Conservation (phyloP, 2,113 vertebrate genomes). For the Hemiprocne comata region DNA sequence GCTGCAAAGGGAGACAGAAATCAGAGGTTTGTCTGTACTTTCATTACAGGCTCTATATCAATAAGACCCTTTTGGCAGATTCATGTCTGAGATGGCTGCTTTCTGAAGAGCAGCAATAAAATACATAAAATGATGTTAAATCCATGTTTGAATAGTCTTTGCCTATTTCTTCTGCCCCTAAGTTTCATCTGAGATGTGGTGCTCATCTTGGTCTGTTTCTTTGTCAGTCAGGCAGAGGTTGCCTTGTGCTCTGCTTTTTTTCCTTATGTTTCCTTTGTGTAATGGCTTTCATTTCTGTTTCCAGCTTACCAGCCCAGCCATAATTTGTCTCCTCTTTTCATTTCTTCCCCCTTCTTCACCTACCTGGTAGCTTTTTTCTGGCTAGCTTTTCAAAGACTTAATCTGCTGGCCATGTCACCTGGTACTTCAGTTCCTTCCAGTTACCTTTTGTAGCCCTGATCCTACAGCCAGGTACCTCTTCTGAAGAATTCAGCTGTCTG, state of each 20-base stretch:
- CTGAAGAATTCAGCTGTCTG: not conserved
- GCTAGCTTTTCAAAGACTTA: not conserved
- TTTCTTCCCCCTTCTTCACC: not conserved
- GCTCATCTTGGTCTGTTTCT: not conserved
- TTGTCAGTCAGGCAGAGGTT: not conserved
- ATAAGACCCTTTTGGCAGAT: not conserved
- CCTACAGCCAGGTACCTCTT: not conserved
- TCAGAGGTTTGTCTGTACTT: not conserved
- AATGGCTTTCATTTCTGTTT: not conserved
- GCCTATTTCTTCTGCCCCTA: not conserved
- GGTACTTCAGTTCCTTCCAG: not conserved
- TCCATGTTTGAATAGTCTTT: not conserved
- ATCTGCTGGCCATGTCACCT: not conserved
- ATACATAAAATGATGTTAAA: not conserved
- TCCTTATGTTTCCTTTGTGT: not conserved
- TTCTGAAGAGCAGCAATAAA: not conserved
- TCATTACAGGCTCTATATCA: not conserved
- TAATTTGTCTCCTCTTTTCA: not conserved
- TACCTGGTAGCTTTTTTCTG: not conserved
- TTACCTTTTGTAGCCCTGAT: not conserved
- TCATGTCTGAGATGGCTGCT: not conserved
- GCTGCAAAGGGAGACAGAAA: not conserved
- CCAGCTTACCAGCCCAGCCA: not conserved
- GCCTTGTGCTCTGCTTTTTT: not conserved
- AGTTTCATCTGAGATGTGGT: not conserved